Base-by-base conservation (phyloP, 2,113 vertebrate species). In the Etheostoma spectabile region DNA sequence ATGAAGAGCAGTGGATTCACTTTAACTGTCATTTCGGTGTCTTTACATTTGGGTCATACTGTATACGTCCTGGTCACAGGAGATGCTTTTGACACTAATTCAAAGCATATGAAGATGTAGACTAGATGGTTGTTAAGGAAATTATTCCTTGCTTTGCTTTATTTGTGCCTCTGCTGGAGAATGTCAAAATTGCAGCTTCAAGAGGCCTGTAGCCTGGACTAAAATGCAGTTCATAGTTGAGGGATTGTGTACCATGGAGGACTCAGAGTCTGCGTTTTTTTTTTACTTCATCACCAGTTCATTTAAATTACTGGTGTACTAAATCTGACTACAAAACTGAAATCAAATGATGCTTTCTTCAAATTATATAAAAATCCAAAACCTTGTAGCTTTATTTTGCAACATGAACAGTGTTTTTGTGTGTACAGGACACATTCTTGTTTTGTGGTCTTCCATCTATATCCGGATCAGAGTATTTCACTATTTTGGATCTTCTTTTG, bases 31-130 rank as follows among this genome's bases (percentile, higher is more conserved):
- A 83, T 30, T 88, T 71, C 18, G 79, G 48, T 73, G 51, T 80
- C 27, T 67, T 80, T 49, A 59, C 78, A 90, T 90, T 15, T 84
- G 88, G 91, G 92, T 90, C 91, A 89, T 1, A 24, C 30, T 57
- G 33, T 55, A 11, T 42, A 52, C 13, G 4, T 63, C 78, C 48
- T 57, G 59, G 51, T 75, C 8, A 19, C 60, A 64, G 84, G 80
- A 74, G 30, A 77, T 78, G 35, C 27, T 38, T 80, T 27, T 64
- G 69, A 76, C 53, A 79, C 52, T 67, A 70, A 83, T 66, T 75
- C 77, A 75, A 51, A 80, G 76, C 57, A 78, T 74, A 89, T 80
- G 67, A 78, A 61, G 62, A 86, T 63, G 21, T 19, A 81, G 49
- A 85, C 74, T 57, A 65, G 42, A 80, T 81, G 79, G 22, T 64